Evolutionary conservation across 2,888 invertebrate species (phyloP).

Genomic region (Sialis fuliginosa): DNA sequence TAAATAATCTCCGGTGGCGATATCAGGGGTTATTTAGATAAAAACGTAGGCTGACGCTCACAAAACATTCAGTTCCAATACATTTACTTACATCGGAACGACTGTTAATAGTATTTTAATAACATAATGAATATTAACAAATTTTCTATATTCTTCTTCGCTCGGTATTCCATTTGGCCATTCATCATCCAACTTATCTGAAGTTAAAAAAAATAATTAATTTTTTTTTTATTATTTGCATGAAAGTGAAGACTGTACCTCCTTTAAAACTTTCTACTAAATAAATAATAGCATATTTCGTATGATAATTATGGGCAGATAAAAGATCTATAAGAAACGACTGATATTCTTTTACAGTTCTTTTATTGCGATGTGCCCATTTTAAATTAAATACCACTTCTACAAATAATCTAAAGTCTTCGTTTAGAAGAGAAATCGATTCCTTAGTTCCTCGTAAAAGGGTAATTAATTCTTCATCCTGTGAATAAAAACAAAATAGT

Average conservation of each 20-base stretch:
- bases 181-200: conserved; percentile 28
- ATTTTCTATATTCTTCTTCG: conserved; percentile 31
- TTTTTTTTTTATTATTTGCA: conserved; percentile 3
- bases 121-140: conserved; percentile 42
- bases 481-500: conserved; percentile 12
- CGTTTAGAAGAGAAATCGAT: conserved; percentile 37
- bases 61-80: conserved; percentile 6
- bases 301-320: conserved; percentile 47
- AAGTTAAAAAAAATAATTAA: conserved; percentile 9
- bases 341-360: conserved; percentile 36
- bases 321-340: conserved; percentile 47
- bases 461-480: conserved; percentile 37
- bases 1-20: too few species aligned
- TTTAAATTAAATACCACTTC: conserved; percentile 38
- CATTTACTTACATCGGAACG: conserved; percentile 36
- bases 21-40: too few species aligned
- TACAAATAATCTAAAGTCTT: conserved; percentile 35
- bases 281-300: conserved; percentile 38
- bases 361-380: conserved; percentile 33
- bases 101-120: conserved; percentile 26
- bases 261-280: conserved; percentile 42
- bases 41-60: too few species aligned
- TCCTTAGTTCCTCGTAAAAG: conserved; percentile 35
- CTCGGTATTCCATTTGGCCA: conserved; percentile 43
- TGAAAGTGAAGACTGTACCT: conserved; percentile 19